Evolutionary conservation across 2,797 vertebrate species (phyloP).

Genomic region (Xiphophorus birchmanni): DNA sequence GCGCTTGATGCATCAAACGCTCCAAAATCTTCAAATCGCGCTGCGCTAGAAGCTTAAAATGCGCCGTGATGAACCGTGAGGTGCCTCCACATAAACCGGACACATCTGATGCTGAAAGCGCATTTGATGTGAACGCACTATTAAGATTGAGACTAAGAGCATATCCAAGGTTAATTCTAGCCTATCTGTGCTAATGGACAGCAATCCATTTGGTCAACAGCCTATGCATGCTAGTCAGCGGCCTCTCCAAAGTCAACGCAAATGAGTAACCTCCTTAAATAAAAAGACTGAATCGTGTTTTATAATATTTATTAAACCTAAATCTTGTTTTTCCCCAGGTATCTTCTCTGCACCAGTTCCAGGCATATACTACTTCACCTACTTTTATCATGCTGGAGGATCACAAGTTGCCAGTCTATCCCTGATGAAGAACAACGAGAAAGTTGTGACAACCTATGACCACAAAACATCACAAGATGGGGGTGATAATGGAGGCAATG

Average conservation of each 20-base stretch:
- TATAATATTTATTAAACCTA: neutral
- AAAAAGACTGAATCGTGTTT: neutral
- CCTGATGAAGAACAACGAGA: neutral
- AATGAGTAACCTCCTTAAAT: too few species aligned
- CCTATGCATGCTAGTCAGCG: too few species aligned
- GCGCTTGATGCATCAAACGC: too few species aligned
- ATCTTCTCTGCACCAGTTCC: slow-evolving; percentile 9
- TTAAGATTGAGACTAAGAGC: too few species aligned
- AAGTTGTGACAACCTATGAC: neutral
- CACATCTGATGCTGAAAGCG: too few species aligned
- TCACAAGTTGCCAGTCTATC: accelerated
- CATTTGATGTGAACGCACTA: too few species aligned
- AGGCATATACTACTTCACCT: slow-evolving; percentile 22
- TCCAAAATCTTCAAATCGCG: too few species aligned
- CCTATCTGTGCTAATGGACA: too few species aligned
- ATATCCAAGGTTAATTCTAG: too few species aligned
- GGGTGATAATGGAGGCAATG: slow-evolving; percentile 12
- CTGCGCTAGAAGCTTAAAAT: accelerated
- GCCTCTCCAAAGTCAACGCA: too few species aligned
- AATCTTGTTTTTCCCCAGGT: slow-evolving; percentile 6
- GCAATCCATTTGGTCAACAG: too few species aligned
- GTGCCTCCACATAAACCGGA: too few species aligned
- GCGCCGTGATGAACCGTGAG: accelerated
- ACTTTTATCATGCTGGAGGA: slow-evolving; percentile 17
- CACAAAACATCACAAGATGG: neutral